phyloP scores from a whole-genome alignment of 35 echinoderm and acorn worm genomes.

The Ophioderma brevispina region DNA sequence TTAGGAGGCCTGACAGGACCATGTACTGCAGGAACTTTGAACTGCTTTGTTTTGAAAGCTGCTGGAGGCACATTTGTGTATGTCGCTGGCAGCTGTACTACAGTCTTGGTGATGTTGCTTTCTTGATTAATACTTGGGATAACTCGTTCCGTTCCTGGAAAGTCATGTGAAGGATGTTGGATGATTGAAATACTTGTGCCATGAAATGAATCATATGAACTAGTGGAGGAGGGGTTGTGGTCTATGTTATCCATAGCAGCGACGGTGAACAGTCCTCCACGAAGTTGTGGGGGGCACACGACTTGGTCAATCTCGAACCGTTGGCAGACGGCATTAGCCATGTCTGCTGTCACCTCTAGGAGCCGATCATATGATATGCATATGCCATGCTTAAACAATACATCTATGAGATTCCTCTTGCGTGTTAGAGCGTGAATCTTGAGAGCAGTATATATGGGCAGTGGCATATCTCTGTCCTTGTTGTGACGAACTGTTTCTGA shows the following conservation, averaged over 20 bases:
- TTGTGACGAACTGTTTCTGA: slow-evolving; percentile 5
- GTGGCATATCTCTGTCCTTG: slow-evolving; percentile 33
- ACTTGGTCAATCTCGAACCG: slow-evolving; percentile 50
- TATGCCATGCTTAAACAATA: slow-evolving; percentile 30
- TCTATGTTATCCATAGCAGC: slow-evolving; percentile 81
- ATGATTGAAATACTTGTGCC: slow-evolving; percentile 63
- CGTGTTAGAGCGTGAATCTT: slow-evolving; percentile 48
- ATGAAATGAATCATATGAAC: slow-evolving; percentile 75
- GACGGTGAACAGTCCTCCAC: slow-evolving; percentile 46
- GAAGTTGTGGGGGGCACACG: slow-evolving; percentile 66
- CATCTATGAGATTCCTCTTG: slow-evolving; percentile 35
- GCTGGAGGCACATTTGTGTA: slow-evolving; percentile 17
- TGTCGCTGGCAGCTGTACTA: neutral
- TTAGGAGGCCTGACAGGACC: neutral
- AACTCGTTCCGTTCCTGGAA: neutral
- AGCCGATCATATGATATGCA: slow-evolving; percentile 70
- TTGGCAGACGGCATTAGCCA: slow-evolving; percentile 63
- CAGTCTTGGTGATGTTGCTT: neutral
- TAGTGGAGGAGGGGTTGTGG: slow-evolving; percentile 72
- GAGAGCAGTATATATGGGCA: slow-evolving; percentile 20
- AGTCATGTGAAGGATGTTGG: slow-evolving; percentile 28
- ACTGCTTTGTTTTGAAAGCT: slow-evolving; percentile 22
- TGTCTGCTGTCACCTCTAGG: slow-evolving; percentile 37
- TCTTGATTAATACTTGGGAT: neutral
- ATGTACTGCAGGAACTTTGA: neutral